A percentile compares a stretch with the other conserved stretches of the same genome.
phyloP scores from a whole-genome alignment of 2,888 invertebrate genomes.

The Rhamphomyia laevipes region DNA sequence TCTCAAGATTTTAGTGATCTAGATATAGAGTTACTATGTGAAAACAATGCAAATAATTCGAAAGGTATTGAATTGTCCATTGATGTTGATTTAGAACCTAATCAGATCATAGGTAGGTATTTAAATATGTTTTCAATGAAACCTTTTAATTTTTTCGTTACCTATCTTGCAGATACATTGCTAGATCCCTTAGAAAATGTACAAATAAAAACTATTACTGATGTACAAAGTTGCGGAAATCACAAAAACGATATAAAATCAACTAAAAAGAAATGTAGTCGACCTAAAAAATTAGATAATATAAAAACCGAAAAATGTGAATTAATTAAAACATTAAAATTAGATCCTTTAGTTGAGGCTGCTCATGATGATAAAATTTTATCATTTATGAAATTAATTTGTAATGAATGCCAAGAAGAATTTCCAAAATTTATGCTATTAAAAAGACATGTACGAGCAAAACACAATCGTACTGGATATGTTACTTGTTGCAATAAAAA shows the following conservation, averaged over 20 bases:
- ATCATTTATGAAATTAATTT: conserved; percentile 17
- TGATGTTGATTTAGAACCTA: no score
- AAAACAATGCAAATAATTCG: no score
- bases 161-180: no score
- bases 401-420: conserved; percentile 16
- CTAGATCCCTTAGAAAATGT: no score
- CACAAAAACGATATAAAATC: not conserved
- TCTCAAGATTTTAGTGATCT: no score
- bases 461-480: conserved; percentile 18
- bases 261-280: conserved; percentile 9
- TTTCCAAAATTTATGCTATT: conserved; percentile 15
- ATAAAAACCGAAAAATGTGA: conserved; percentile 10
- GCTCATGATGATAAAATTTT: conserved; percentile 16
- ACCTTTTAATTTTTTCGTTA: no score
- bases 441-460: conserved; percentile 16
- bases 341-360: conserved; percentile 1
- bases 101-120: no score
- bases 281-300: conserved; percentile 9
- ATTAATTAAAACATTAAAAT: not conserved
- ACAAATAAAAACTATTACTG: no score
- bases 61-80: no score
- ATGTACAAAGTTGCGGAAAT: not conserved
- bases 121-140: no score
- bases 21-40: no score
- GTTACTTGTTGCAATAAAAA: conserved; percentile 20